A percentile compares a stretch with the other conserved stretches of the same genome.
phyloP scores from a whole-genome alignment of 2,888 invertebrate species.

The Hetaerina titia region DNA sequence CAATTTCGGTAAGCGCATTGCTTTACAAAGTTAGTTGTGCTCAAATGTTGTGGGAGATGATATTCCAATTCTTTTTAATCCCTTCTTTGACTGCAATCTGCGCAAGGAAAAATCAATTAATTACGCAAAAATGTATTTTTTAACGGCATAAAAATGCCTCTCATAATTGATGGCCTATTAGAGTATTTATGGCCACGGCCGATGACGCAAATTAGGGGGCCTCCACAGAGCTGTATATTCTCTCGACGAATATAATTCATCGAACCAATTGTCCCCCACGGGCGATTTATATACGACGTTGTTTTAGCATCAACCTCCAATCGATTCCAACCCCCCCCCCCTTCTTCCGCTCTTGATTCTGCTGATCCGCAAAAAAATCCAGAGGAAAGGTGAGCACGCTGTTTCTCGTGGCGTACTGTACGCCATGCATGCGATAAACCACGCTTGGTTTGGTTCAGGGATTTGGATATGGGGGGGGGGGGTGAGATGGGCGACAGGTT shows the following conservation, averaged over 20 bases:
- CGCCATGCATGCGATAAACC: conserved; percentile 62
- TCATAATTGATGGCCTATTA: background rate
- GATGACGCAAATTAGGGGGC: conserved; percentile 17
- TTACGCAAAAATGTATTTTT: background rate
- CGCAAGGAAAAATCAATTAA: background rate
- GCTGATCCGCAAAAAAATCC: conserved; percentile 61
- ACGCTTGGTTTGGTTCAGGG: conserved; percentile 53
- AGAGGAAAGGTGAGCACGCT: conserved; percentile 50
- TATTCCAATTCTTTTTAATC: background rate
- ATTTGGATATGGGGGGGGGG: background rate
- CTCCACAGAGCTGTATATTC: conserved; percentile 19
- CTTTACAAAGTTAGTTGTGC: background rate
- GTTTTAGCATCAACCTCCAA: background rate
- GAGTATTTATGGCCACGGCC: background rate
- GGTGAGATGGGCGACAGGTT: background rate
- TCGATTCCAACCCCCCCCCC: background rate
- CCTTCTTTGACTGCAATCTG: background rate
- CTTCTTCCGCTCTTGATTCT: background rate
- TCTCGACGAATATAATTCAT: conserved; percentile 12
- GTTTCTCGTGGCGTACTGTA: conserved; percentile 9
- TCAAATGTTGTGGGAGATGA: background rate
- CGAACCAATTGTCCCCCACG: conserved; percentile 28
- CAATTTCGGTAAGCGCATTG: background rate
- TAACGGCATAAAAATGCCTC: background rate
- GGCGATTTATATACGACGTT: conserved; percentile 46